Base-by-base conservation (phyloP, 2,888 invertebrate species). In the Rugalucina vietnamica region DNA sequence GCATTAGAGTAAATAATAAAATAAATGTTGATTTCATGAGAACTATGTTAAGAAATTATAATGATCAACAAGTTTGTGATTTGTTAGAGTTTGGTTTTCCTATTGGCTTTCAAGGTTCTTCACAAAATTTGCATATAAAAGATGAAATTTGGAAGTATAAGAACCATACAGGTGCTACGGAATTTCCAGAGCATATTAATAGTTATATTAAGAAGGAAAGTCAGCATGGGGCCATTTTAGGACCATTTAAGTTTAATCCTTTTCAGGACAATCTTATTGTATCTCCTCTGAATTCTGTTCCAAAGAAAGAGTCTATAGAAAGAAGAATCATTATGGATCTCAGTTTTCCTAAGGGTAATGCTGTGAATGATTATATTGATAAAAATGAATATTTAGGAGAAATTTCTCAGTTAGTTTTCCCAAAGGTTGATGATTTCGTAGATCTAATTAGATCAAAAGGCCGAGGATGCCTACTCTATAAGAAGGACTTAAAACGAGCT, bases 371-470 rank as follows among this genome's bases (percentile, higher is more conserved):
- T 3, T 24, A 54, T 54, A 54, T 54, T 54, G 3, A 5, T 2
- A 54, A 54, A 12, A 27, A 54, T 4, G 3, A 5, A 24, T 54
- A 54, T 54, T 54, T 54, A 27, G 54, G 54, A 12, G 54, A 12
- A 12, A 34, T 18, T n/a, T n/a, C n/a, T n/a, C n/a, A n/a, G n/a
- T n/a, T 29, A 70, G 24, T 70, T 2, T 70, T 70, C n/a, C 36
- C 70, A 70, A 70, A 34, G 24, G 37, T 70, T 70, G 70, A 34
- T 32, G 70, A 70, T 70, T 70, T 70, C 3, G 37, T 70, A 1
- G 18, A 29, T 1, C 37, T 70, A 34, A 70, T 70, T 29, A 32
- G 37, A 70, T 8, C 1, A 8, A 70, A 70, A 34, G 70, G 34
- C 10, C 8, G 24, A 2, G 18, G 8, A 36, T 70, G 34, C 37